Percentiles rank a stretch among this genome's conserved stretches.
phyloP scores from a whole-genome alignment of 2,113 vertebrate species.

The Athene cunicularia region DNA sequence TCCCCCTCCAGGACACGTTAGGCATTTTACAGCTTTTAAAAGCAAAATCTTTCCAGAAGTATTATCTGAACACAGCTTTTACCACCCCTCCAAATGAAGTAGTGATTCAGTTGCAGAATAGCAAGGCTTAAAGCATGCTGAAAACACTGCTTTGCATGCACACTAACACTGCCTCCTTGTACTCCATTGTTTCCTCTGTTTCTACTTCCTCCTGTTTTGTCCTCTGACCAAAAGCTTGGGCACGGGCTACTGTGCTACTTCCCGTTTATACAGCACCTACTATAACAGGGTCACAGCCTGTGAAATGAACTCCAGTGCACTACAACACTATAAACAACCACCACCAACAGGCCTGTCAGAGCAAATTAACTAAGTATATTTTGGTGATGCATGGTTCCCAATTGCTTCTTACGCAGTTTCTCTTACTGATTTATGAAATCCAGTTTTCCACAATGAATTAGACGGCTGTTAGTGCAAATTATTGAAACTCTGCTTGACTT shows the following conservation, averaged over 20 bases:
- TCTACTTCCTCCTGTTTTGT: background rate
- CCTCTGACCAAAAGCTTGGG: background rate
- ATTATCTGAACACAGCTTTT: background rate
- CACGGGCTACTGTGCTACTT: background rate
- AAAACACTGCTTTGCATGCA: background rate
- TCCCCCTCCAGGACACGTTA: background rate
- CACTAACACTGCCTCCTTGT: background rate
- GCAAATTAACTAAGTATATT: background rate
- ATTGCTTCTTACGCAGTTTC: background rate
- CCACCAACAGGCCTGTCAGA: background rate
- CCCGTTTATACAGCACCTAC: background rate
- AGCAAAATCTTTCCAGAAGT: background rate
- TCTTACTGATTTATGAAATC: background rate
- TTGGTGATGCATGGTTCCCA: background rate
- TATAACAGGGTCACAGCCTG: background rate
- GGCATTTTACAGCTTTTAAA: background rate
- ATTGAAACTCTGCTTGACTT: background rate
- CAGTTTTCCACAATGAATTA: background rate
- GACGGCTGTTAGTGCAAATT: background rate
- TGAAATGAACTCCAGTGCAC: background rate
- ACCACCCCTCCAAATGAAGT: background rate
- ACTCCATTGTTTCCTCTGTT: background rate
- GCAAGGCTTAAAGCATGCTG: background rate
- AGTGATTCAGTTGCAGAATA: background rate
- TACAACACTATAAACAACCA: background rate